Conservation (phyloP, 2,888 invertebrate species). For the Sacculina carcini region DNA sequence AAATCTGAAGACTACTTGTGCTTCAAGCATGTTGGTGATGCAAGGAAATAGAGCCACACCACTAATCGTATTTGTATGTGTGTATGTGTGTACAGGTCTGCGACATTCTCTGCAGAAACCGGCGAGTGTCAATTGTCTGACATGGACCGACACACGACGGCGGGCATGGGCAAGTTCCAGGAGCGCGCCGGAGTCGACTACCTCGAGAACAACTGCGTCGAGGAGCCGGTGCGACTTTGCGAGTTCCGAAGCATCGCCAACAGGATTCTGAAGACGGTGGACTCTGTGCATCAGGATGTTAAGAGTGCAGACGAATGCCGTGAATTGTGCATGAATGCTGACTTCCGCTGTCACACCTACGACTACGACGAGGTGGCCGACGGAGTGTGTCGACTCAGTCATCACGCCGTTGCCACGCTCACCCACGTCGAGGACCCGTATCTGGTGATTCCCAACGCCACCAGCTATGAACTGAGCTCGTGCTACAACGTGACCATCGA, state of each 20-base stretch:
- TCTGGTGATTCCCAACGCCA: constrained; percentile 46
- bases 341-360: constrained; percentile 53
- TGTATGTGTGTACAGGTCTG: constrained; percentile 35
- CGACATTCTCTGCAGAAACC: constrained; percentile 61
- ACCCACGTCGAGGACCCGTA: constrained; percentile 23
- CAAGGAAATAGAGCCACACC: too few species aligned
- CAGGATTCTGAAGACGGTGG: constrained; percentile 71
- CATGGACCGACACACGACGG: constrained; percentile 71
- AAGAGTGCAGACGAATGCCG: constrained; percentile 17
- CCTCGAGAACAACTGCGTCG: constrained; percentile 75
- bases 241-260: constrained; percentile 55
- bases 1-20: too few species aligned
- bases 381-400: constrained; percentile 71
- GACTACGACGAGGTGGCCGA: constrained; percentile 82
- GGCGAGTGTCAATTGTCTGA: constrained; percentile 64
- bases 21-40: too few species aligned
- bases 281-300: constrained; percentile 39
- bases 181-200: constrained; percentile 40
- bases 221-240: constrained; percentile 76
- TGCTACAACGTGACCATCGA: constrained; percentile 86
- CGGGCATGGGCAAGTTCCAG: constrained; percentile 50
- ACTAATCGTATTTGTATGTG: too few species aligned
- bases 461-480: constrained; percentile 70
- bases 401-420: constrained; percentile 65
- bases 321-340: constrained; percentile 16